Percentiles rank a stretch among this genome's conserved stretches.
phyloP scores from a whole-genome alignment of 2,797 vertebrate genomes.

The Euphonia xanthogaster region DNA sequence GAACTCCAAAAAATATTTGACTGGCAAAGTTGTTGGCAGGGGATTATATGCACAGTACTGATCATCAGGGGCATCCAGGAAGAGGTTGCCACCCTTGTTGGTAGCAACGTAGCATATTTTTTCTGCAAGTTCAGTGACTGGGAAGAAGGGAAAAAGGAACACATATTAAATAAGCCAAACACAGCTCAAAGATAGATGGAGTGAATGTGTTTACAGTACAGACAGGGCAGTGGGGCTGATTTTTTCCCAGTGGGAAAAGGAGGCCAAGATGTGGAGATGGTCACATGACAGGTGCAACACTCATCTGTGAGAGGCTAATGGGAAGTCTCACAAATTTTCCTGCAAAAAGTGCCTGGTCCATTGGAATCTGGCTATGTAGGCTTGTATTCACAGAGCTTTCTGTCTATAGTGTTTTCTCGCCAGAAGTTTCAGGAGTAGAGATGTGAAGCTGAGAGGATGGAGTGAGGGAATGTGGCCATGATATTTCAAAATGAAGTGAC shows the following conservation, averaged over 20 bases:
- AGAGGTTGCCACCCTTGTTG: neutral
- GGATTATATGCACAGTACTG: neutral
- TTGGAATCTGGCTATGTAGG: neutral
- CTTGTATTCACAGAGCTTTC: neutral
- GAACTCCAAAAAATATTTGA: neutral
- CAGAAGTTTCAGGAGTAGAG: neutral
- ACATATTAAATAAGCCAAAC: neutral
- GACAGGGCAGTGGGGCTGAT: neutral
- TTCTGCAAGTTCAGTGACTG: neutral
- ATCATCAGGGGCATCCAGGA: neutral
- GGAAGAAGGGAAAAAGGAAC: neutral
- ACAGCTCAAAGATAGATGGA: neutral
- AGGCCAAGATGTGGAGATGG: neutral
- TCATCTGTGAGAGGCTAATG: neutral
- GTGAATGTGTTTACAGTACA: neutral
- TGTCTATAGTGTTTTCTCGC: neutral
- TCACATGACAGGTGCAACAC: neutral
- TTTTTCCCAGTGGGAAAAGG: neutral
- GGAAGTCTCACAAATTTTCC: neutral
- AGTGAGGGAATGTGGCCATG: neutral
- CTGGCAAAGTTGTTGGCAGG: neutral
- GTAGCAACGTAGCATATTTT: neutral
- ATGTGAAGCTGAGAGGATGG: neutral
- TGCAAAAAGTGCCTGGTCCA: neutral
- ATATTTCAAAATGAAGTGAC: neutral